Evolutionary conservation across 1,140 invertebrate species (phyloP).

Genomic region (Drosophila arawakana): DNA sequence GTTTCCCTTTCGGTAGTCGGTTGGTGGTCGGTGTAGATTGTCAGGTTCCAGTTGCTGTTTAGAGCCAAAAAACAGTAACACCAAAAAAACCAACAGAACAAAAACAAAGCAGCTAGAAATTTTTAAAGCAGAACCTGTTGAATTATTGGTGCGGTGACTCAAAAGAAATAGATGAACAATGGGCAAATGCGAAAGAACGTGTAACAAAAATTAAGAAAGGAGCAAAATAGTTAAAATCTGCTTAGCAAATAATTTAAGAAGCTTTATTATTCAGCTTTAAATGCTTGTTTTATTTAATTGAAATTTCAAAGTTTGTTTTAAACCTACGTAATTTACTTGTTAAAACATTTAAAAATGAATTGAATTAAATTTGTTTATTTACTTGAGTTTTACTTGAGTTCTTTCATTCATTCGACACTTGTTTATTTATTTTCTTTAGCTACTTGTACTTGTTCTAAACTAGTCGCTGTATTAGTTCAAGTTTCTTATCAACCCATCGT

Average conservation of each 20-base stretch:
- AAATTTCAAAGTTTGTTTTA: background rate
- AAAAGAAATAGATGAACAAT: conserved; percentile 33
- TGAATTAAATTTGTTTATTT: no score
- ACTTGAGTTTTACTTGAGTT: no score
- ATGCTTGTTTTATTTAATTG: background rate
- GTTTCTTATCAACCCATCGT: conserved; percentile 30
- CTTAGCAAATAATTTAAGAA: background rate
- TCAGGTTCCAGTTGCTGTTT: conserved; percentile 34
- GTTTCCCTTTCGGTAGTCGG: conserved; percentile 77
- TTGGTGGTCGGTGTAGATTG: conserved; percentile 40
- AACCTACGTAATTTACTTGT: no score
- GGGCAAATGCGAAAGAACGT: conserved; percentile 16
- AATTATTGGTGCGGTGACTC: conserved; percentile 55
- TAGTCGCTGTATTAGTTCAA: background rate
- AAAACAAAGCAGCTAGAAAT: conserved; percentile 6
- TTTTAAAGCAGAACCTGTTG: conserved; percentile 52
- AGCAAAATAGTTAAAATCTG: background rate
- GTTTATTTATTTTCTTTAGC: no score
- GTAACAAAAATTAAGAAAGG: conserved; percentile 1
- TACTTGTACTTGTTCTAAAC: no score
- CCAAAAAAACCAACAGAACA: no score
- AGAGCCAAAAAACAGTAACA: conserved; percentile 24
- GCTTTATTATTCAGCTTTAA: background rate
- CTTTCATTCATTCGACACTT: no score
- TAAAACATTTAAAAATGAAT: no score